phyloP scores from a whole-genome alignment of 2,888 invertebrate genomes.

The Andrena camellia region DNA sequence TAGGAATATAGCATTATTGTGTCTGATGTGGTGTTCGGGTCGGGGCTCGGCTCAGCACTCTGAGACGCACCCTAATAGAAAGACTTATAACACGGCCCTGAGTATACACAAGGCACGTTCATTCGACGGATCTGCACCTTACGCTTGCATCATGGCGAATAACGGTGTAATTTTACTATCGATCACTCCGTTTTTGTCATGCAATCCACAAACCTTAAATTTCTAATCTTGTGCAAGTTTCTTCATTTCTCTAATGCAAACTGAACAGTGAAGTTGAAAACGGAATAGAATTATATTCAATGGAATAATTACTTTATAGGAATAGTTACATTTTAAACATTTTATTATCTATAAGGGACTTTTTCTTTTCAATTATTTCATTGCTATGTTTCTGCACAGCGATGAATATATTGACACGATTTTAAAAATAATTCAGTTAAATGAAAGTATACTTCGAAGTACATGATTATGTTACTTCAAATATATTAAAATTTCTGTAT shows the following conservation, averaged over 20 bases:
- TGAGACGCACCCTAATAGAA: background rate
- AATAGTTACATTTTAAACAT: background rate
- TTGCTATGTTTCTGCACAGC: background rate
- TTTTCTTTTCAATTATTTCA: background rate
- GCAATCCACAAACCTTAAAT: background rate
- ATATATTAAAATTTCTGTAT: no score
- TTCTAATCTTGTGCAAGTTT: background rate
- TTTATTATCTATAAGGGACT: background rate
- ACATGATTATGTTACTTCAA: no score
- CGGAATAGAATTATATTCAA: background rate
- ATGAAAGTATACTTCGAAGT: no score
- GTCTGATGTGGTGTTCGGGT: background rate
- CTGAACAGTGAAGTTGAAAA: background rate
- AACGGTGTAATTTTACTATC: conserved; percentile 34
- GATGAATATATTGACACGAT: no score
- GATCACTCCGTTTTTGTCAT: conserved; percentile 7
- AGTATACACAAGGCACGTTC: background rate
- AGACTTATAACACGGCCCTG: conserved; percentile 17
- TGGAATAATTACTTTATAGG: background rate
- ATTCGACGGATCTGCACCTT: background rate
- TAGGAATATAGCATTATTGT: background rate
- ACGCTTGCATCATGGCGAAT: background rate
- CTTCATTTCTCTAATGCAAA: background rate
- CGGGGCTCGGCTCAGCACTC: background rate
- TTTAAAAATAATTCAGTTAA: no score